These are phyloP conservation scores for Diadophis punctatus DNA, from an alignment of 2,113 vertebrate genomes.

Conservation along the genomic window DNA sequence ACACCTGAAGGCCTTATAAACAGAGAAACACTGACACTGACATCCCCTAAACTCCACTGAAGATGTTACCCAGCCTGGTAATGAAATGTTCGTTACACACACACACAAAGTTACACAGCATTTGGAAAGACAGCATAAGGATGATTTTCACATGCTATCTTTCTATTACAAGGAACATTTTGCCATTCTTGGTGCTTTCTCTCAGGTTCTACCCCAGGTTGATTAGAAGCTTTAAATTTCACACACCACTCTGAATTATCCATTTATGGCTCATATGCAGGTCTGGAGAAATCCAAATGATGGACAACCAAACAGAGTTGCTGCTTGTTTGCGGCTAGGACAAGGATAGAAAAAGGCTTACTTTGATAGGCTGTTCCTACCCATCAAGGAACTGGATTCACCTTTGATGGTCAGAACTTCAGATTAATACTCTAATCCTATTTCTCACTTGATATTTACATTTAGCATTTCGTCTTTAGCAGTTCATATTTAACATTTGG, in stretches of 20 bases:
- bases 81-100: not conserved
- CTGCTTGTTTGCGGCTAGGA: no score
- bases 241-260: not conserved
- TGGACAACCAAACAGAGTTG: not conserved
- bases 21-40: no score
- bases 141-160: not conserved
- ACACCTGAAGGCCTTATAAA: no score
- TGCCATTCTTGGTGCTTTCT: not conserved
- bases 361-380: no score
- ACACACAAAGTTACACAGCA: not conserved
- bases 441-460: no score
- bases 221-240: not conserved
- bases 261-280: not conserved
- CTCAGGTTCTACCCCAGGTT: not conserved
- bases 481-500: not conserved
- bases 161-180: not conserved
- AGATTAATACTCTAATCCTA: no score
- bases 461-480: no score
- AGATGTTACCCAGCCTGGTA: no score
- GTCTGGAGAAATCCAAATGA: not conserved
- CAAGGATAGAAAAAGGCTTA: no score
- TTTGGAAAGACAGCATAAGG: not conserved
- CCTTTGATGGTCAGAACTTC: no score
- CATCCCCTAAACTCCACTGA: no score
- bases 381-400: no score